These are phyloP conservation scores for Pinctada fucata DNA, from an alignment of 2,888 invertebrate genomes.

Conservation along the genomic window DNA sequence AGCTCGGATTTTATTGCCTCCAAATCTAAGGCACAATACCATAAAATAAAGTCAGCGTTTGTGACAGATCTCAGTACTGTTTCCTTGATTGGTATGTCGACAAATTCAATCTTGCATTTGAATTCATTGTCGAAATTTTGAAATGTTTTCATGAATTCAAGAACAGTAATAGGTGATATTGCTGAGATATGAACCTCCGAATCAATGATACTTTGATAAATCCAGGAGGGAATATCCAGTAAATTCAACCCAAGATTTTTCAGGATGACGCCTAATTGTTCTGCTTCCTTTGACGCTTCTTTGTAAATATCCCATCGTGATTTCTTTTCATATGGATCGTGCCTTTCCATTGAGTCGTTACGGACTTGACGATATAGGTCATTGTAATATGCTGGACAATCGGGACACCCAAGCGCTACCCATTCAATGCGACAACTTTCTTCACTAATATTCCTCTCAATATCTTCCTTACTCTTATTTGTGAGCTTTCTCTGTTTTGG, in stretches of 20 bases:
- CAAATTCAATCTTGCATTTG: slow-evolving; percentile 8
- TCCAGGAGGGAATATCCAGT: slow-evolving; percentile 12
- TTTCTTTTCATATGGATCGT: background rate
- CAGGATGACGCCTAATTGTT: background rate
- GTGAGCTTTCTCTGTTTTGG: too few species aligned
- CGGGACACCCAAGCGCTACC: background rate
- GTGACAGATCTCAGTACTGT: background rate
- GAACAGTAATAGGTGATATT: background rate
- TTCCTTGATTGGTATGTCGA: background rate
- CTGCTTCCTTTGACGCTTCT: slow-evolving; percentile 5
- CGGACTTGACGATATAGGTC: background rate
- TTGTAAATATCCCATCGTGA: background rate
- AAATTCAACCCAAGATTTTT: slow-evolving; percentile 31
- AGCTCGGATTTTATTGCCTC: background rate
- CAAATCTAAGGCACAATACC: slow-evolving; percentile 5
- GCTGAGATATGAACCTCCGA: background rate
- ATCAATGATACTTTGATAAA: slow-evolving; percentile 13
- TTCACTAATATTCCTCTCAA: too few species aligned
- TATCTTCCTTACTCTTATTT: too few species aligned
- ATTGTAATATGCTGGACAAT: slow-evolving; percentile 13
- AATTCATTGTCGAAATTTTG: background rate
- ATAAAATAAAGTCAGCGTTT: background rate
- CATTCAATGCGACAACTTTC: slow-evolving; percentile 1
- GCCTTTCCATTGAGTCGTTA: background rate
- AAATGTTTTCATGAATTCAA: slow-evolving; percentile 12